A percentile compares a stretch with the other conserved stretches of the same genome.
Conservation (phyloP, 2,888 invertebrate genomes). For the Malthinus flaveolus region DNA sequence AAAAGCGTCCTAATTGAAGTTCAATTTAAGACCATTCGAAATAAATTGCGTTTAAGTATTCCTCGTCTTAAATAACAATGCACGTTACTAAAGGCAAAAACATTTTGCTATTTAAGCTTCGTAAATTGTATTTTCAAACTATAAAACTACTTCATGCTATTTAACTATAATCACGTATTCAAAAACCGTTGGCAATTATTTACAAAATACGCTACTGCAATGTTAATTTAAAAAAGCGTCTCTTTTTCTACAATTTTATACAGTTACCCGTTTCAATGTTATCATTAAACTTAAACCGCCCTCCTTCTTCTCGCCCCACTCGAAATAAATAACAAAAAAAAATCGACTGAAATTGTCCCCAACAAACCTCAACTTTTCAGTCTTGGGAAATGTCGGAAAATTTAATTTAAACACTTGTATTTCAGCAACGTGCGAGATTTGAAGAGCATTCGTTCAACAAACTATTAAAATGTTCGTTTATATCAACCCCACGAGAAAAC, state of each 20-base stretch:
- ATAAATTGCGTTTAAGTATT: constrained; percentile 9
- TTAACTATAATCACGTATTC: constrained; percentile 16
- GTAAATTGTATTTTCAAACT: constrained; percentile 16
- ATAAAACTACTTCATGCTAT: constrained; percentile 20
- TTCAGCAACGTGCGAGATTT: constrained; percentile 19
- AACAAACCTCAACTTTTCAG: constrained; percentile 4
- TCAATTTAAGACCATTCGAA: constrained; percentile 4
- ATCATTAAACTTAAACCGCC: constrained; percentile 9
- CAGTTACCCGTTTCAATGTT: not conserved
- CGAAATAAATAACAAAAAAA: too few species aligned
- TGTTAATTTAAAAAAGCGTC: constrained; percentile 18
- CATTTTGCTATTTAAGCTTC: constrained; percentile 3
- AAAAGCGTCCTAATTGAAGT: not conserved
- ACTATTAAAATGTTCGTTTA: constrained; percentile 33
- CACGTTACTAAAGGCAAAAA: constrained; percentile 7
- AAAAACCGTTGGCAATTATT: constrained; percentile 23
- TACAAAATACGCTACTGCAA: constrained; percentile 11
- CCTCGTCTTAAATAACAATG: constrained; percentile 6
- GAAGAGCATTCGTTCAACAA: constrained; percentile 17
- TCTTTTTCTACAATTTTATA: constrained; percentile 10
- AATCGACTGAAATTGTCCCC: not conserved
- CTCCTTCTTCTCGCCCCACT: not conserved
- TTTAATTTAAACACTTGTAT: constrained; percentile 26
- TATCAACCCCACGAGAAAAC: constrained; percentile 27
- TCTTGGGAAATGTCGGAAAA: constrained; percentile 14